Percentiles rank a stretch among this genome's conserved stretches.
Conservation (phyloP, 2,113 vertebrate species). For the Indicator maculatus region DNA sequence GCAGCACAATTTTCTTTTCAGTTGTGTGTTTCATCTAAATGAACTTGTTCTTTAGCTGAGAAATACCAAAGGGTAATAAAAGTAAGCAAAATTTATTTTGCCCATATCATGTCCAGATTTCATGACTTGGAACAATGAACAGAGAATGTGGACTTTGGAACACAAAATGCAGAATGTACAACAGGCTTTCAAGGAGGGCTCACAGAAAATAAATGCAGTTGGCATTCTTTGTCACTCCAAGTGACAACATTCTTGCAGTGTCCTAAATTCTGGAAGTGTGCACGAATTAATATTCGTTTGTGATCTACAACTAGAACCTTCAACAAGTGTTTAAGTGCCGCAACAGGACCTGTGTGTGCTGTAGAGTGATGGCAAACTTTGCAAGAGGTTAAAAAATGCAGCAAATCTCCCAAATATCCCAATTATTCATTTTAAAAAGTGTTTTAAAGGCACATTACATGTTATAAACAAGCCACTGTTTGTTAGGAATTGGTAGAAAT, state of each 20-base stretch:
- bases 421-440: not conserved
- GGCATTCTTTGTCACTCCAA: conserved; percentile 57
- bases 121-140: conserved; percentile 57
- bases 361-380: not conserved
- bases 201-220: conserved; percentile 64
- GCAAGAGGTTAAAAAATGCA: not conserved
- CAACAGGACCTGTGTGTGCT: not conserved
- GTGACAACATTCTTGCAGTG: conserved; percentile 23
- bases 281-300: conserved; percentile 28
- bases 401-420: not conserved
- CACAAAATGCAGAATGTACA: conserved; percentile 43
- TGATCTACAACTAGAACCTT: conserved; percentile 10
- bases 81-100: conserved; percentile 35
- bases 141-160: conserved; percentile 52
- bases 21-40: conserved; percentile 23
- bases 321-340: conserved; percentile 26
- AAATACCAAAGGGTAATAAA: conserved; percentile 16
- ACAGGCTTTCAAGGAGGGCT: conserved; percentile 13
- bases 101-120: conserved; percentile 21
- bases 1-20: not conserved
- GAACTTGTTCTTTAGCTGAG: conserved; percentile 46
- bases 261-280: conserved; percentile 22
- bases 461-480: not conserved
- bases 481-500: not conserved
- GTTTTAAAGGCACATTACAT: not conserved